Base-by-base conservation (phyloP, 2,797 vertebrate species). In the Hippoglossus hippoglossus region DNA sequence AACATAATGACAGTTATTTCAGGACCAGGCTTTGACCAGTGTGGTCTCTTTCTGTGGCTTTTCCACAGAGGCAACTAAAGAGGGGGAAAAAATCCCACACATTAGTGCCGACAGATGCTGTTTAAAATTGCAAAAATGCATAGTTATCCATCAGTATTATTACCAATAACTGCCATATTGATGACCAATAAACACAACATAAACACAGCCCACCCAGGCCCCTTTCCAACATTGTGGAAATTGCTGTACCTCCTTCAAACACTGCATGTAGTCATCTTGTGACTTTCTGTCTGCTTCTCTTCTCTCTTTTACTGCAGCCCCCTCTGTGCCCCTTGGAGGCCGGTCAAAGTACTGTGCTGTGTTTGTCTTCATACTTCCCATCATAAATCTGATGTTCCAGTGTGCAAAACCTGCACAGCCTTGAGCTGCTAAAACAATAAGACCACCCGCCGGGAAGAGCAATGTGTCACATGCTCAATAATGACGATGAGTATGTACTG, bases 381-480 rank as follows among this genome's bases (percentile, higher is more conserved):
- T 84, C 75, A 60, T 74, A 87, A 86, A 87, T 83, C 77, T 76
- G 52, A 81, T 66, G 79, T 75, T 79, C 52, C 63, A 39, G 34
- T 69, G 73, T 69, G 18, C 61, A 68, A 21, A 71, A 62, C 9
- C 51, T 59, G 50, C 60, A 61, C 22, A 49, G 63, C 0, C 63
- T 25, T 9, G 34, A 77, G 60, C 56, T 62, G 46, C 46, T 63
- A 69, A 63, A 84, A 72, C 67, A 81, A 72, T 68, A 61, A 50
- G 60, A 61, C 67, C 76, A 70, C 63, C 69, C 57, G 59, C 44
- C 15, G 36, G 46, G 36, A 28, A 50, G n/a, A 52, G 19, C 15
- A 55, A 58, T 49, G 62, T 41, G 24, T 6, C 25, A 44, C 41
- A 41, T 49, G 47, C 44, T 60, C 19, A 50, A 25, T 28, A 44